These are phyloP conservation scores for Rhabdophis nuchalis DNA, from an alignment of 2,797 vertebrate species.

Conservation along the genomic window DNA sequence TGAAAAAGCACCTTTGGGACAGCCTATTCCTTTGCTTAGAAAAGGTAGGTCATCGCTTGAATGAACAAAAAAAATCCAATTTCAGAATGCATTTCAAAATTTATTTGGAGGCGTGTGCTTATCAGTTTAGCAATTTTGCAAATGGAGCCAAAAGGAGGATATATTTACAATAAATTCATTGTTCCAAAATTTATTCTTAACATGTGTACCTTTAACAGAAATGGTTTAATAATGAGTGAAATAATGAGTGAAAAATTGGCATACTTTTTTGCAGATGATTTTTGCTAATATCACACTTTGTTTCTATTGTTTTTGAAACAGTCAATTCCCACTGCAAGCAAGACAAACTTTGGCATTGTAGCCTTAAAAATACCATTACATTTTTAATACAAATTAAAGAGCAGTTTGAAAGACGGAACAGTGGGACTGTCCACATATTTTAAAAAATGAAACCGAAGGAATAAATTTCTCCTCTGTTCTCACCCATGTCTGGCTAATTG, in stretches of 20 bases:
- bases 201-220: neutral
- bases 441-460: neutral
- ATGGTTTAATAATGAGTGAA: neutral
- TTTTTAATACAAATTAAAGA: neutral
- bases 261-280: neutral
- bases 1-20: too few species aligned
- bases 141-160: neutral
- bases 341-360: neutral
- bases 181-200: neutral
- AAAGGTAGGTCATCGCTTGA: neutral
- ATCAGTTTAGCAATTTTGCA: neutral
- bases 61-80: neutral
- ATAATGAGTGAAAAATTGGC: too few species aligned
- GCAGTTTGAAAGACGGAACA: neutral
- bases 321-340: neutral
- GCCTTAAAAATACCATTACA: neutral
- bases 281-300: neutral
- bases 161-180: neutral
- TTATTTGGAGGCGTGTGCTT: neutral
- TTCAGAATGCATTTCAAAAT: neutral
- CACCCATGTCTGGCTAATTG: neutral
- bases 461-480: neutral
- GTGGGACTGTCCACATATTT: neutral
- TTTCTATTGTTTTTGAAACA: neutral
- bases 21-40: neutral